Evolutionary conservation across 2,113 vertebrate species (phyloP).

Genomic region (Agelaius tricolor): DNA sequence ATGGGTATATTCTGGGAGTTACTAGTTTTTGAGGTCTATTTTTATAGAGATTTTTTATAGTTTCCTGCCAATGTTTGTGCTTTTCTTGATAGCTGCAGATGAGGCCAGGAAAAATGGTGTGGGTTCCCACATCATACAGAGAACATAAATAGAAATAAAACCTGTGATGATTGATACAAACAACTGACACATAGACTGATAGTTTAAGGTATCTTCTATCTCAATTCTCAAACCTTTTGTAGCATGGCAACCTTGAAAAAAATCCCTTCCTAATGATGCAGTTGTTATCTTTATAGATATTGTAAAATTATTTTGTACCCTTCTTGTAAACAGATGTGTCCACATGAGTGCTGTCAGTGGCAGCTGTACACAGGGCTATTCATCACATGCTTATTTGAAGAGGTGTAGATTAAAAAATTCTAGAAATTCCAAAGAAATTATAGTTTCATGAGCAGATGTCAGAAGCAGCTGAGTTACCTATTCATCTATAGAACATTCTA

Average conservation of each 20-base stretch:
- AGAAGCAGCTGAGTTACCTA: neutral
- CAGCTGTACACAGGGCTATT: neutral
- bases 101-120: neutral
- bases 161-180: neutral
- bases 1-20: neutral
- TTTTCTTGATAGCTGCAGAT: neutral
- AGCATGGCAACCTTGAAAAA: neutral
- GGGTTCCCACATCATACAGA: neutral
- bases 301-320: neutral
- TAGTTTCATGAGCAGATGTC: neutral
- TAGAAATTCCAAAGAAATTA: neutral
- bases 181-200: neutral
- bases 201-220: neutral
- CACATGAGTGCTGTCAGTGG: neutral
- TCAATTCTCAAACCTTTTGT: neutral
- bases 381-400: neutral
- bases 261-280: neutral
- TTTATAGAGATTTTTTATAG: neutral
- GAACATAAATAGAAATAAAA: neutral
- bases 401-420: neutral
- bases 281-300: neutral
- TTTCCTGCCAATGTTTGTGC: neutral
- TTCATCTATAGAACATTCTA: neutral
- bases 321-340: neutral
- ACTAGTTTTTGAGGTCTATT: neutral